Evolutionary conservation across 2,888 invertebrate species (phyloP), one percentile per base, ranked within the genome.

Genomic region (Gisinianus flammeolus): DNA sequence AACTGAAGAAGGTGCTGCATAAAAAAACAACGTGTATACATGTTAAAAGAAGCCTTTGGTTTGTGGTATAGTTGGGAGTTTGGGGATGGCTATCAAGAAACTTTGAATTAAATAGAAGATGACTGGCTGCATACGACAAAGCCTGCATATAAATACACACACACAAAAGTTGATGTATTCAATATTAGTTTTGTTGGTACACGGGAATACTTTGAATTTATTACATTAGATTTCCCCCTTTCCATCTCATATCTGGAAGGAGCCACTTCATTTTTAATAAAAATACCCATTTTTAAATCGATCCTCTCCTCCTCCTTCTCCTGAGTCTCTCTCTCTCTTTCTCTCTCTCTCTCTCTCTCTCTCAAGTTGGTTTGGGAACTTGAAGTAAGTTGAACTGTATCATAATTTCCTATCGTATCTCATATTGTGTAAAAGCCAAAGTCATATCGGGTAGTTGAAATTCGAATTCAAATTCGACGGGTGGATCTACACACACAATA

Each of bases 201-300:
- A 31, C 12, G 62, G 62, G 44, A 44, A 44, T 66, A 66, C 66
- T 66, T 66, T 66, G 66, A 66, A 66, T 66, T 66, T 66, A 54
- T 54, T 54, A 66, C 66, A 73, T 73, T 44, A 62, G 26, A 62
- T 26, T 28, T 30, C n/a, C 33, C 72, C 58, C 22, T 28, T 24
- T 33, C 31, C 26, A 73, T 73, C 73, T 73, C 30, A 73, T 73
- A 56, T 54, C 68, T 68, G 26, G 54, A 71, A 71, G 54, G 28
- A 24, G 28, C 26, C 58, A 73, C 73, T 73, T 73, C 73, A 73
- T 73, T 73, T 73, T 73, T 73, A 73, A 73, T 73, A 73, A 62
- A 73, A 62, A 62, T 58, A 62, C 58, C 62, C 56, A 73, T 73
- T 73, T 73, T 73, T 73, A 73, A 73, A 73, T 62, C 73, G 58